Percentiles rank a stretch among this genome's conserved stretches.
Evolutionary conservation across 2,888 invertebrate species (phyloP).

Genomic region (Athalia cordata): DNA sequence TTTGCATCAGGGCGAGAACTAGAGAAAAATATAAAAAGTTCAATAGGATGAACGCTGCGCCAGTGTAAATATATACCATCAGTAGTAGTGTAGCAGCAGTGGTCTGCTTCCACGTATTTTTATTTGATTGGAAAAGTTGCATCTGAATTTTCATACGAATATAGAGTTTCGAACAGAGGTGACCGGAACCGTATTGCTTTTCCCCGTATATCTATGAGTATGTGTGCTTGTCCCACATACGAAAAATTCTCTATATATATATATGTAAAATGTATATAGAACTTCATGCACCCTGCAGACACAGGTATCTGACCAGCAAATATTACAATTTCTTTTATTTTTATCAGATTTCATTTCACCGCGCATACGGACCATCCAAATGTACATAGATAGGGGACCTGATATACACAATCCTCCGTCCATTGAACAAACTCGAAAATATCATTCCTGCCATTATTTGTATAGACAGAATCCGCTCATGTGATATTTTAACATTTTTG

Average conservation of each 20-base stretch:
- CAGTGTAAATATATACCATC: too few relatives aligned
- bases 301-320: neutral
- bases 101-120: conserved; percentile 26
- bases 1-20: neutral
- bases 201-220: neutral
- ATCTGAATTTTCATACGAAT: conserved; percentile 40
- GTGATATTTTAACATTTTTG: too few relatives aligned
- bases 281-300: conserved; percentile 9
- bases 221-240: neutral
- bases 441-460: neutral
- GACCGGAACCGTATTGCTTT: conserved; percentile 35
- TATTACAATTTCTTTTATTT: conserved; percentile 25
- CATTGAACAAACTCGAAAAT: conserved; percentile 1
- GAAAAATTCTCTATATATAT: too few relatives aligned
- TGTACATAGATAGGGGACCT: neutral
- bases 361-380: neutral
- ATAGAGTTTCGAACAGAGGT: neutral
- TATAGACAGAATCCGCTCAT: too few relatives aligned
- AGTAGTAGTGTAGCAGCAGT: neutral
- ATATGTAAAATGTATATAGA: neutral
- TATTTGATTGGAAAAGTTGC: conserved; percentile 43
- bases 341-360: conserved; percentile 15
- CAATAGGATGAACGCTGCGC: neutral
- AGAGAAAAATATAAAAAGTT: conserved; percentile 31
- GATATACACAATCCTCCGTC: neutral